Conservation (phyloP, 2,113 vertebrate species). For the Ammodytes dubius region DNA sequence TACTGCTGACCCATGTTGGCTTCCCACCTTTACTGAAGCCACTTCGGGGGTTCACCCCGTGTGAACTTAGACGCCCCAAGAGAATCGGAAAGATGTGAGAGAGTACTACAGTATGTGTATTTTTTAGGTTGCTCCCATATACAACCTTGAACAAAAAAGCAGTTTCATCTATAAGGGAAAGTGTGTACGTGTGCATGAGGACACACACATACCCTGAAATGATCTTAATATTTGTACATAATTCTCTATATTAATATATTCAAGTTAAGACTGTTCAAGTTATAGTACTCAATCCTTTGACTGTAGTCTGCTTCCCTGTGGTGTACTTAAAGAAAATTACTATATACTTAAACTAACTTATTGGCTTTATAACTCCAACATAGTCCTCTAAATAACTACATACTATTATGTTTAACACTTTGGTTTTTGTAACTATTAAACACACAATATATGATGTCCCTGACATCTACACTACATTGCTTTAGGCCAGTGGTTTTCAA, state of each 20-base stretch:
- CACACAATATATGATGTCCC: not conserved
- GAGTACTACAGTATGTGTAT: not conserved
- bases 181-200: not conserved
- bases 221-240: not conserved
- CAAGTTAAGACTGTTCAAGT: not conserved
- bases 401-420: not conserved
- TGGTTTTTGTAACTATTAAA: not conserved
- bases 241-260: too few relatives aligned
- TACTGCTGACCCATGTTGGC: constrained; percentile 74
- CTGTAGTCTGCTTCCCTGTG: not conserved
- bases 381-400: not conserved
- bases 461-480: too few relatives aligned
- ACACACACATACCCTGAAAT: not conserved
- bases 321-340: not conserved
- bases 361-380: not conserved
- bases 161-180: not conserved
- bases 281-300: not conserved
- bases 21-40: constrained; percentile 64
- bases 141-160: constrained; percentile 16
- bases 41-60: constrained; percentile 35
- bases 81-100: constrained; percentile 31
- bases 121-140: not conserved
- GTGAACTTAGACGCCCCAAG: constrained; percentile 26
- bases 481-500: too few relatives aligned
- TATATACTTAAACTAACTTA: not conserved